Base-by-base conservation (phyloP, 2,888 invertebrate genomes). In the Hypolimnas misippus region DNA sequence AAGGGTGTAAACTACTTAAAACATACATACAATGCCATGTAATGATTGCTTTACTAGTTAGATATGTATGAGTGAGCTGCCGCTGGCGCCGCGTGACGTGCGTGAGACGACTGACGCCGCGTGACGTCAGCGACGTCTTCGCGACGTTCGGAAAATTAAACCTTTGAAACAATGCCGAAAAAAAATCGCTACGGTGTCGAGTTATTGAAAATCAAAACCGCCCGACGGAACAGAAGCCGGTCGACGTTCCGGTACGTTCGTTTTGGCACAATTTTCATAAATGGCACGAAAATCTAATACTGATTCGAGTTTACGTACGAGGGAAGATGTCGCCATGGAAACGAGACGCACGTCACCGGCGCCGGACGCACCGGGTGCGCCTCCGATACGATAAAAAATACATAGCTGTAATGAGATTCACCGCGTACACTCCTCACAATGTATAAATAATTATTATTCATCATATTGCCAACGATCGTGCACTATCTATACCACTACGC, bases 11-110 rank as follows among this genome's bases (percentile, higher is more conserved):
- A 71, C 82, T 85, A 84, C 81, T 65, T 53, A 83, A 81, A 76
- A 81, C 78, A 80, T 81, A 83, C 81, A 83, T 78, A 83, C 78
- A 82, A 77, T 81, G 82, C 80, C 84, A 83, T 80, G 77, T 79
- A 77, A 84, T 86, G 90, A 89, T 91, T 90, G 90, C 90, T 89
- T 76, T 77, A 79, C 78, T 79, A 75, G 79, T 87, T 83, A 86
- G 90, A 91, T 91, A 91, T 91, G 90, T 90, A 86, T 82, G 83
- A 74, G 75, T 75, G 82, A 84, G 83, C 78, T 72, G 66, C 71
- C 71, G 72, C 70, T 65, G 78, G 74, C 78, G 83, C 77, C 82
- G 77, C 73, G 82, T 79, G 84, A 84, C 79, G 75, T 68, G 63
- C 67, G 67, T 64, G 56, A 49, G 12, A 53, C 49, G 44, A 44